phyloP scores from a whole-genome alignment of 1,140 invertebrate species.

The Tetramorium parvispinum region DNA sequence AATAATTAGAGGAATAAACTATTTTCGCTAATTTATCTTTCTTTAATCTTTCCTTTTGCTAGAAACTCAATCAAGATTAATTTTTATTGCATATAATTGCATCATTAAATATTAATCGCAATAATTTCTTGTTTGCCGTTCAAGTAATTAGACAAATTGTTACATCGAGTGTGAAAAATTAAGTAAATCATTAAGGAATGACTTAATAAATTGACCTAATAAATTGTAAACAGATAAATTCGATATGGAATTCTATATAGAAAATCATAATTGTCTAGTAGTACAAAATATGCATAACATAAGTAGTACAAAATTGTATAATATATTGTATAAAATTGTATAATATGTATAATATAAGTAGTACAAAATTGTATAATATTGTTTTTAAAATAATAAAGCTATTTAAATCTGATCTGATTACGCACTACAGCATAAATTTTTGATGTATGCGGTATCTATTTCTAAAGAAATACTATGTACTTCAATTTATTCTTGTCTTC shows the following conservation, averaged over 20 bases:
- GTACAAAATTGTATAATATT: background rate
- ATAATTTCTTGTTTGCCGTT: background rate
- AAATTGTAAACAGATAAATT: background rate
- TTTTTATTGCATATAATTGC: background rate
- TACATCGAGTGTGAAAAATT: background rate
- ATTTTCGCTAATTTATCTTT: background rate
- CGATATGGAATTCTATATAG: too few species aligned
- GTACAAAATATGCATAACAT: too few species aligned
- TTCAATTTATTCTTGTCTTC: background rate
- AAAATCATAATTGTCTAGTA: background rate
- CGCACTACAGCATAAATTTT: background rate
- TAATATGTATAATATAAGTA: too few species aligned
- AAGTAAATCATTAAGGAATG: background rate
- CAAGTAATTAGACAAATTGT: background rate
- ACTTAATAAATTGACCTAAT: background rate
- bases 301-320: too few species aligned
- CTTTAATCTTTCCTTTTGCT: background rate
- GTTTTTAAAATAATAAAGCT: background rate
- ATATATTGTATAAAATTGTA: too few species aligned
- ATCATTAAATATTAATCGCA: background rate
- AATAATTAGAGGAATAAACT: background rate
- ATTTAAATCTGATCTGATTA: background rate
- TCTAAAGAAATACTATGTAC: background rate
- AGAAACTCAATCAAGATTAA: background rate
- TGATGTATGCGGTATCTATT: background rate